These are phyloP conservation scores for Parnassius apollo DNA, from an alignment of 2,888 invertebrate species.

Conservation along the genomic window DNA sequence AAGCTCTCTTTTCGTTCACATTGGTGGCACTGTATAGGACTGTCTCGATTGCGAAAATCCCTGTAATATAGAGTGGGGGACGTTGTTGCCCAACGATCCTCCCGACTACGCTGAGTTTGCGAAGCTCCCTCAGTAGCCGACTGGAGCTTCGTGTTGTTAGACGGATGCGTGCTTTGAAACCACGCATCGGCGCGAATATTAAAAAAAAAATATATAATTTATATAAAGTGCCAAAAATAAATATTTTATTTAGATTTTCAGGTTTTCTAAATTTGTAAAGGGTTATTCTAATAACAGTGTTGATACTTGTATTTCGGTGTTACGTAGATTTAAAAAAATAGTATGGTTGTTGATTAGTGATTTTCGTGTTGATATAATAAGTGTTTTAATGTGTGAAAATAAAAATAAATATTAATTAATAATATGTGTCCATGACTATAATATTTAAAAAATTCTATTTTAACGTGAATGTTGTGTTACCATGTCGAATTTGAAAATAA, in stretches of 20 bases:
- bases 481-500: too few relatives aligned
- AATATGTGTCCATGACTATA: neutral
- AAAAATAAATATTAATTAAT: neutral
- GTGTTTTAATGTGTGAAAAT: neutral
- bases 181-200: conserved; percentile 19
- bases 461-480: too few relatives aligned
- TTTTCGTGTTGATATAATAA: neutral
- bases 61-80: conserved; percentile 13
- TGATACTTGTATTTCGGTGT: neutral
- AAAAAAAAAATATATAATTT: conserved; percentile 3
- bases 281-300: neutral
- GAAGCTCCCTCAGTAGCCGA: conserved; percentile 22
- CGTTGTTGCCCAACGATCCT: neutral
- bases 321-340: neutral
- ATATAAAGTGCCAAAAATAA: neutral
- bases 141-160: conserved; percentile 13
- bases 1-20: conserved; percentile 17
- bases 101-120: conserved; percentile 7
- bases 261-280: neutral
- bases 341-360: neutral
- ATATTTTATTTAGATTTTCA: neutral
- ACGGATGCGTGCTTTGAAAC: neutral
- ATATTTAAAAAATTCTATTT: too few relatives aligned
- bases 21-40: neutral
- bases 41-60: conserved; percentile 14